Evolutionary conservation across 2,113 vertebrate genomes (phyloP), one percentile per base, ranked within the genome.

Genomic region (Myotis brandtii): DNA sequence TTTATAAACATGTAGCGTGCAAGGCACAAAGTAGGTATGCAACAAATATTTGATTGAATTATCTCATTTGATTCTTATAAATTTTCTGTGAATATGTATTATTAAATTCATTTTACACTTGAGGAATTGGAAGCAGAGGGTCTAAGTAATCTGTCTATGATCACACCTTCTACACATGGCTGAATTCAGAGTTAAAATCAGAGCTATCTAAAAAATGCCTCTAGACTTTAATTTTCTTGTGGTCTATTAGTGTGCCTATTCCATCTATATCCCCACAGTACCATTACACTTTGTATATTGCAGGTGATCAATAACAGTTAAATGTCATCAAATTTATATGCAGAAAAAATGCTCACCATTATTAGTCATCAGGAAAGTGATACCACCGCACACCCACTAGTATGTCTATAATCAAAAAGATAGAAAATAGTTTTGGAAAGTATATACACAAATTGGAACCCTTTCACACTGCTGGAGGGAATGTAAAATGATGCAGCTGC

Each of bases 171-270:
- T 59, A 40, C 72, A 70, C 5, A 23, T 32, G 34, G 16, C 11
- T 84, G 30, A 72, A 80, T 91, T 88, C 9, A 85, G 30, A 81
- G 80, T 70, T 91, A 76, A 95, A 76, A 34, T 50, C 20, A 43
- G 3, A n/a, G 12, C 32, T 77, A 69, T 48, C 32, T 93, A 62
- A 73, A 88, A 30, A 64, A 10, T 50, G 12, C 62, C 7, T 76
- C 62, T 87, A 70, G 32, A 84, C 30, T 83, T 92, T n/a, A 14
- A 80, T 9, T 79, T 81, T 87, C 13, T 76, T 80, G 4, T 52
- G 30, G 20, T 43, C 37, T 90, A 7, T 94, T 80, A 34, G 5
- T 81, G 23, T 54, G 40, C 30, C 43, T 84, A 66, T 46, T 43
- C 32, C 23, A 40, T 77, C 34, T 73, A 56, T n/a, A 6, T 76